These are phyloP conservation scores for Laticauda laticaudata DNA, from an alignment of 2,113 vertebrate species.

Conservation along the genomic window DNA sequence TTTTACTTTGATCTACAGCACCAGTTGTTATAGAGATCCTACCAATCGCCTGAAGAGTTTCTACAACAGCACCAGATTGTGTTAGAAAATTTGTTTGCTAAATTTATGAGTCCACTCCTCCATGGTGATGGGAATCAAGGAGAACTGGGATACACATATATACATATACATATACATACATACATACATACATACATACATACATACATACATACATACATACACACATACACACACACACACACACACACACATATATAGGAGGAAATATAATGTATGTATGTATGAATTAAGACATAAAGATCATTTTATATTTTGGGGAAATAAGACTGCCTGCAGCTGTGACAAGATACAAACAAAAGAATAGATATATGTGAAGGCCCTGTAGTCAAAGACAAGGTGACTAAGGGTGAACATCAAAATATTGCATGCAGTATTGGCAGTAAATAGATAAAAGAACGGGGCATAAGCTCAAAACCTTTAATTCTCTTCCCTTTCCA, in stretches of 20 bases:
- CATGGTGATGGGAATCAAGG: neutral
- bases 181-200: too few species aligned
- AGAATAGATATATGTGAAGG: constrained; percentile 19
- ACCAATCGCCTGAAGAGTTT: neutral
- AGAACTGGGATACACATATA: neutral
- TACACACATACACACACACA: too few species aligned
- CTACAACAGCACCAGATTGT: neutral
- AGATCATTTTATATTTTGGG: constrained; percentile 1
- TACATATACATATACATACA: too few species aligned
- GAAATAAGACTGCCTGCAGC: neutral
- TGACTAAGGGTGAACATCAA: constrained; percentile 46
- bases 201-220: too few species aligned
- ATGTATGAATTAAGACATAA: neutral
- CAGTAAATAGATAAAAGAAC: constrained; percentile 24
- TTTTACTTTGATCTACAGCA: neutral
- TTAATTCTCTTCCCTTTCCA: neutral
- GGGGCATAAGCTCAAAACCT: constrained; percentile 43
- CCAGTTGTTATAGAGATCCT: neutral
- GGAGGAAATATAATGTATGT: neutral
- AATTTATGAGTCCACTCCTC: neutral
- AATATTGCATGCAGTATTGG: constrained; percentile 34
- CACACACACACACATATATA: neutral
- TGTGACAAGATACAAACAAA: neutral
- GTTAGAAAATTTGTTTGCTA: neutral
- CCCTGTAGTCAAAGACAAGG: constrained; percentile 37